Percentiles rank a stretch among this genome's conserved stretches.
These are phyloP conservation scores for Piscicola geometra DNA, from an alignment of 2,888 invertebrate species.

Conservation along the genomic window DNA sequence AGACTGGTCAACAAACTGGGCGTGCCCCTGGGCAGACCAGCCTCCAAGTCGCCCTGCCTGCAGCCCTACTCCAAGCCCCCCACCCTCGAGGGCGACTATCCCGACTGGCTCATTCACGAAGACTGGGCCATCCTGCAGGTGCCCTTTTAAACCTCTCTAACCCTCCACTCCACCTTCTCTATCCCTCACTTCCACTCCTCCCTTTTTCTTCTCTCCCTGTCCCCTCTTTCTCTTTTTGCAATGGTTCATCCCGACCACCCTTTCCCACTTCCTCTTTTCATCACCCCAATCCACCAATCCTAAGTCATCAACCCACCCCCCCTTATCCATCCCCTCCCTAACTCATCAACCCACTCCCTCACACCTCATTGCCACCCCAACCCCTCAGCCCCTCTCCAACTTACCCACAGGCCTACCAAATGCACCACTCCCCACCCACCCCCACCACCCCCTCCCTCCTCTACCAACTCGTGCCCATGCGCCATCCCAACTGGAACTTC, in stretches of 20 bases:
- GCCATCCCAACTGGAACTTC: conserved; percentile 84
- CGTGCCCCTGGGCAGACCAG: conserved; percentile 40
- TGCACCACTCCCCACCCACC: conserved; percentile 60
- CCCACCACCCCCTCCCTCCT: conserved; percentile 75
- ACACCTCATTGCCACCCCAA: no score
- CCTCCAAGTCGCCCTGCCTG: conserved; percentile 20
- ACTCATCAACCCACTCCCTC: background rate
- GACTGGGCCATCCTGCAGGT: conserved; percentile 74
- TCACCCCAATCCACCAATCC: no score
- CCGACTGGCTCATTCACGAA: conserved; percentile 86
- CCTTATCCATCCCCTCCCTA: no score
- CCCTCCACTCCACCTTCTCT: no score
- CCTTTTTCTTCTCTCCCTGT: no score
- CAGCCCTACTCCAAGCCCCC: conserved; percentile 39
- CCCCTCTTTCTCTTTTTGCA: no score
- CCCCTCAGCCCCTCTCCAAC: no score
- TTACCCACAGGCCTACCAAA: conserved; percentile 58
- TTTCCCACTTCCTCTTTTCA: no score
- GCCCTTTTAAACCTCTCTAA: background rate
- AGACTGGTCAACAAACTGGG: conserved; percentile 65
- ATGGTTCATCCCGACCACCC: no score
- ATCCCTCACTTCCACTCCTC: no score
- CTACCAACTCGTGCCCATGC: conserved; percentile 2
- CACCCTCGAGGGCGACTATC: conserved; percentile 56
- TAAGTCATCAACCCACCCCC: no score